Conservation (phyloP, 2,797 vertebrate species). For the Lophotriccus pileatus region DNA sequence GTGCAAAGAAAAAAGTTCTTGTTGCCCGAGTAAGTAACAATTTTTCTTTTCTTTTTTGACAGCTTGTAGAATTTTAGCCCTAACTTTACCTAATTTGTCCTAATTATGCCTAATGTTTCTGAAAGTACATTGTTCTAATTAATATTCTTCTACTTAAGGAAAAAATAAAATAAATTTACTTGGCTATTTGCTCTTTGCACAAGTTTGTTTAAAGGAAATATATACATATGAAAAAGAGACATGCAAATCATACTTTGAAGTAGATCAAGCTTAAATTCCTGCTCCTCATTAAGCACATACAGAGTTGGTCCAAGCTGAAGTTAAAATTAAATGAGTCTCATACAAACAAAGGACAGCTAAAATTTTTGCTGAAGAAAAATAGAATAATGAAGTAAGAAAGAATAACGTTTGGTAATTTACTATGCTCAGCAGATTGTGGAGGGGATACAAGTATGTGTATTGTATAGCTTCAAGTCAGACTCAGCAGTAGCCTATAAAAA, state of each 20-base stretch:
- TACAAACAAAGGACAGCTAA: background rate
- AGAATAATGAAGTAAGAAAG: background rate
- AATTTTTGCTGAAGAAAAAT: background rate
- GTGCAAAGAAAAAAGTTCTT: slow-evolving; percentile 40
- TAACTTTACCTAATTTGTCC: background rate
- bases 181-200: background rate
- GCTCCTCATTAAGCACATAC: background rate
- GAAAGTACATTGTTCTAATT: background rate
- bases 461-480: background rate
- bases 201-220: background rate
- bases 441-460: background rate
- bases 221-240: background rate
- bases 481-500: background rate
- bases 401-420: background rate
- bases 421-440: background rate
- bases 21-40: slow-evolving; percentile 47
- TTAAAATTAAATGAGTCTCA: background rate
- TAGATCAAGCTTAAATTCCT: background rate
- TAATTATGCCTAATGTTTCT: background rate
- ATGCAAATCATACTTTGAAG: background rate
- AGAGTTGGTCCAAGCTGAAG: background rate
- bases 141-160: background rate
- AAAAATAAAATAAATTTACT: background rate
- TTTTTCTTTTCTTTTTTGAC: background rate
- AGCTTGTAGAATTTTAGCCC: background rate